These are phyloP conservation scores for Aix galericulata DNA, from an alignment of 2,113 vertebrate species.

Conservation along the genomic window DNA sequence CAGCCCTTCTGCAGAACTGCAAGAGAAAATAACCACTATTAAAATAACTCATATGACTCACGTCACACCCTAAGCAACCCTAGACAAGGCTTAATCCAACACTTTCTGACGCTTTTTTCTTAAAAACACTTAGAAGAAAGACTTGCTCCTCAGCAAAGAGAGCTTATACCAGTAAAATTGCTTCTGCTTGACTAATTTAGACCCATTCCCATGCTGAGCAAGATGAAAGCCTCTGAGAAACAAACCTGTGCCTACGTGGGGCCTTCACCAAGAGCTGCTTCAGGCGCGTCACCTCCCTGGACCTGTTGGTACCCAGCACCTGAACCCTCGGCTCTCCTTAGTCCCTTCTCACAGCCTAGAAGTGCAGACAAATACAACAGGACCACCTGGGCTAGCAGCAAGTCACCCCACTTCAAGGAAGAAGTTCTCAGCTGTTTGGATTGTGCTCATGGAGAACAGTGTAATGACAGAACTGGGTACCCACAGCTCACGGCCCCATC, in stretches of 20 bases:
- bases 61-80: neutral
- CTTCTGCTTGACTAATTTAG: neutral
- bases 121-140: neutral
- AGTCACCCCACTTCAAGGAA: neutral
- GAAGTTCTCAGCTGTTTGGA: neutral
- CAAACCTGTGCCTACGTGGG: neutral
- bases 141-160: neutral
- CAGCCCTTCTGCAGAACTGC: neutral
- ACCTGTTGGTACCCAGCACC: neutral
- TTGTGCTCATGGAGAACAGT: neutral
- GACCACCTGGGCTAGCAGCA: neutral
- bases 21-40: neutral
- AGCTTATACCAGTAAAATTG: neutral
- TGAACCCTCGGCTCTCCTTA: neutral
- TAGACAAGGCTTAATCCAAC: neutral
- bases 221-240: neutral
- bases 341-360: neutral
- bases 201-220: neutral
- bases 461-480: neutral
- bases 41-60: neutral
- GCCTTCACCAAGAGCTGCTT: neutral
- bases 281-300: neutral
- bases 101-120: neutral
- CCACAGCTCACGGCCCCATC: neutral
- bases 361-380: neutral